Percentiles rank a stretch among this genome's conserved stretches.
phyloP scores from a whole-genome alignment of 1,140 invertebrate species.

The Caenorhabditis inopinata region DNA sequence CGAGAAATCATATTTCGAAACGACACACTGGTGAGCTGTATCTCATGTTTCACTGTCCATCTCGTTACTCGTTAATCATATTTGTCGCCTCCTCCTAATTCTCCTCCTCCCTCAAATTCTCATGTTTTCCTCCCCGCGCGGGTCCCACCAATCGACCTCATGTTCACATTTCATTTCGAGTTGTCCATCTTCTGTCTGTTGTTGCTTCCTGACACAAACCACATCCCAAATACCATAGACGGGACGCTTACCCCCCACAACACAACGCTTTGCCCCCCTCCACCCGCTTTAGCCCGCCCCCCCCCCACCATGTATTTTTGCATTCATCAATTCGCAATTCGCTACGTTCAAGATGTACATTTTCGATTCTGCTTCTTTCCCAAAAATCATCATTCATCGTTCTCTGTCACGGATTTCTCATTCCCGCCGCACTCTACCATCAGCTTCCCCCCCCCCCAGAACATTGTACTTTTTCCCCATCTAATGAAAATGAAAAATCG shows the following conservation, averaged over 20 bases:
- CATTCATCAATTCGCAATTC: background rate
- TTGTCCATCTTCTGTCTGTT: background rate
- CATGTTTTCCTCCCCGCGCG: background rate
- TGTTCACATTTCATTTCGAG: background rate
- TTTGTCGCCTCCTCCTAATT: background rate
- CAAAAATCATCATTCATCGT: background rate
- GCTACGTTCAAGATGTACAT: slow-evolving; percentile 3
- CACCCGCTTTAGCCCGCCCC: background rate
- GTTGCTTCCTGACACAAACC: background rate
- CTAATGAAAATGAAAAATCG: too few species aligned
- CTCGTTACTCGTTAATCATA: background rate
- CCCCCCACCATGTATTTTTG: slow-evolving; percentile 5
- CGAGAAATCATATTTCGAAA: too few species aligned
- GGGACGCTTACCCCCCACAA: background rate
- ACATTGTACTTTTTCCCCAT: slow-evolving; percentile 27
- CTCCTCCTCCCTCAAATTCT: background rate
- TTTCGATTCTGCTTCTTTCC: background rate
- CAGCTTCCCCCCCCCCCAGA: background rate
- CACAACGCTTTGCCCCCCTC: background rate
- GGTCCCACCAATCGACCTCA: slow-evolving; percentile 24
- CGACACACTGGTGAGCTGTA: too few species aligned
- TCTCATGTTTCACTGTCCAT: background rate
- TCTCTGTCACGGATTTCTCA: slow-evolving; percentile 16
- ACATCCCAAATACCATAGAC: too few species aligned
- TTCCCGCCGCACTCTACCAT: background rate